A percentile compares a stretch with the other conserved stretches of the same genome.
Evolutionary conservation across 1,140 invertebrate species (phyloP).

Genomic region (Brachionus manjavacas): DNA sequence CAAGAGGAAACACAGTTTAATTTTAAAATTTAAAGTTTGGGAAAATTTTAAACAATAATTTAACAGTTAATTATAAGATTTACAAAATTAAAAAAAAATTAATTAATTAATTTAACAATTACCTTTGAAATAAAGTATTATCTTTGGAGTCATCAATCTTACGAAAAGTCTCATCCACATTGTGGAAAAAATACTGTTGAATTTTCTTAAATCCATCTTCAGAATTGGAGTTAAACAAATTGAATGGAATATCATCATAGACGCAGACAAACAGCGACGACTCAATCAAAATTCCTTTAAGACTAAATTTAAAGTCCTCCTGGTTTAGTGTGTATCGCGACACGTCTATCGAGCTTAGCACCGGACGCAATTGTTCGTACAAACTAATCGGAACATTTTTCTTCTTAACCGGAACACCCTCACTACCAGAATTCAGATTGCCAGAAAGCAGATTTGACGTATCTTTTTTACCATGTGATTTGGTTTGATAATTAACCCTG

Average conservation of each 20-base stretch:
- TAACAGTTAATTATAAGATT: too few relatives aligned
- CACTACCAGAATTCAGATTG: neutral
- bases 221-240: neutral
- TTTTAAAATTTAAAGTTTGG: too few relatives aligned
- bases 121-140: neutral
- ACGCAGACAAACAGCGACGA: constrained; percentile 16
- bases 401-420: neutral
- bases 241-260: constrained; percentile 33
- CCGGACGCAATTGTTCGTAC: constrained; percentile 23
- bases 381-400: neutral
- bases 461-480: neutral
- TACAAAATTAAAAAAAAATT: neutral
- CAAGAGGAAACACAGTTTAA: too few relatives aligned
- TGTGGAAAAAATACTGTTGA: neutral
- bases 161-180: neutral
- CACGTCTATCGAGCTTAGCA: neutral
- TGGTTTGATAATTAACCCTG: neutral
- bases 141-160: constrained; percentile 1
- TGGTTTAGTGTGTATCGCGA: neutral
- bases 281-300: constrained; percentile 16
- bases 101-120: neutral
- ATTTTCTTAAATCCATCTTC: neutral
- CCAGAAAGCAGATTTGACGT: neutral
- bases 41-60: too few relatives aligned
- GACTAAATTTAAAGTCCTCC: constrained; percentile 29